Evolutionary conservation across 2,888 invertebrate genomes (phyloP).

Genomic region (Dioctria rufipes): DNA sequence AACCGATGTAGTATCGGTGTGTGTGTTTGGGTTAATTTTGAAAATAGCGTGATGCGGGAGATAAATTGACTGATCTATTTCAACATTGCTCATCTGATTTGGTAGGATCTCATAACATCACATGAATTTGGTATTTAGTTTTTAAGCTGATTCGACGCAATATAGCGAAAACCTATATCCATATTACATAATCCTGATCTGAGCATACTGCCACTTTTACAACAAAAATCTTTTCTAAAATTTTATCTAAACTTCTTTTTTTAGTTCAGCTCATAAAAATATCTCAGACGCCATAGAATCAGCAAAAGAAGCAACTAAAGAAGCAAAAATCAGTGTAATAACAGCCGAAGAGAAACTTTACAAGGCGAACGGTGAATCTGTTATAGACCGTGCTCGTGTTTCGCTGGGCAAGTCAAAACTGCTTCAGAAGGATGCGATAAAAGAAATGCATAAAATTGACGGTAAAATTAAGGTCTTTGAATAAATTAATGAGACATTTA

Average conservation of each 20-base stretch:
- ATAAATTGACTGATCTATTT: no score
- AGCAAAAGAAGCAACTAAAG: conserved; percentile 70
- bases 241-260: not conserved
- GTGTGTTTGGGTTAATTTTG: no score
- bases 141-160: no score
- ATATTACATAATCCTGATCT: not conserved
- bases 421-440: conserved; percentile 74
- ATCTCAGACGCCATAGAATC: conserved; percentile 81
- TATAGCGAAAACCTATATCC: no score
- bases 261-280: conserved; percentile 75
- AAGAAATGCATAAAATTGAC: conserved; percentile 72
- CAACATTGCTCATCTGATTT: no score
- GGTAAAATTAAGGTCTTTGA: conserved; percentile 63
- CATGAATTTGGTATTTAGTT: no score
- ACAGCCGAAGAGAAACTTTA: conserved; percentile 67
- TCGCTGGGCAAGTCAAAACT: conserved; percentile 74
- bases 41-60: no score
- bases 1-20: no score
- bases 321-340: conserved; percentile 70
- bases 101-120: no score
- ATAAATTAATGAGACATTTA: conserved; percentile 4
- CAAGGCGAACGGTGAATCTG: conserved; percentile 71
- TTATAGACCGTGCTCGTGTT: conserved; percentile 73
- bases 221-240: no score
- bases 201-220: conserved; percentile 67